Percentiles rank a stretch among this genome's conserved stretches.
Conservation (phyloP, 2,113 vertebrate genomes). For the Aphyosemion australe region DNA sequence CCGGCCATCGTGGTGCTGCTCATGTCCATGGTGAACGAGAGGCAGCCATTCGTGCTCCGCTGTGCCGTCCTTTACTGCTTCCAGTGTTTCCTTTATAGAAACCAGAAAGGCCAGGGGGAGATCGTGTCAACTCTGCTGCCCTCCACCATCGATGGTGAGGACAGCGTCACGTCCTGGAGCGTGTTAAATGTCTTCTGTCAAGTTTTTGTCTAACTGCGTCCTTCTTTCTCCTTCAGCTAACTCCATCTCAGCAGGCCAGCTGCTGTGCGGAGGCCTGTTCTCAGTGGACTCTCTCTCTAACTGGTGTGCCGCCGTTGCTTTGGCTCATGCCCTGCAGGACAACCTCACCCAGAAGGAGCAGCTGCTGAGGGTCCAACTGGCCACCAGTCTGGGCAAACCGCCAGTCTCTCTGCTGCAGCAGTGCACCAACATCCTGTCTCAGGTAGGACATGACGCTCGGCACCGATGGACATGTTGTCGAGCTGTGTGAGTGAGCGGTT, state of each 20-base stretch:
- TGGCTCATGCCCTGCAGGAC: conserved; percentile 94
- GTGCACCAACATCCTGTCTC: conserved; percentile 98
- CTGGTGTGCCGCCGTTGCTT: conserved; percentile 95
- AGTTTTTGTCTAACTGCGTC: not conserved
- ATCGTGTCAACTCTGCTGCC: conserved; percentile 95
- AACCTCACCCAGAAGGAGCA: conserved; percentile 95
- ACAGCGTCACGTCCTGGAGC: not conserved
- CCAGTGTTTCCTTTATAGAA: conserved; percentile 98
- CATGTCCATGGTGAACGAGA: conserved; percentile 99
- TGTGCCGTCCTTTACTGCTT: conserved; percentile 98
- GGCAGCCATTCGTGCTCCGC: conserved; percentile 94
- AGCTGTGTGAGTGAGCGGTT: too few relatives aligned
- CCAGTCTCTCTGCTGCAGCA: conserved; percentile 96
- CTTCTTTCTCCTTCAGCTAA: conserved; percentile 80
- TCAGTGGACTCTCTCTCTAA: conserved; percentile 95
- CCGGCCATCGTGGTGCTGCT: conserved; percentile 96
- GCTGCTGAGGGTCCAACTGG: conserved; percentile 93
- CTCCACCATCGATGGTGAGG: conserved; percentile 94
- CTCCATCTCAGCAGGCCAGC: conserved; percentile 93
- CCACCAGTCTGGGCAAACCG: conserved; percentile 94
- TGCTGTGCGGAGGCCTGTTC: conserved; percentile 95
- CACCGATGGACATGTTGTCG: not conserved
- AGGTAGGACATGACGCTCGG: conserved; percentile 79
- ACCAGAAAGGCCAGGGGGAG: conserved; percentile 95
- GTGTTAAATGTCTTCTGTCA: not conserved